Evolutionary conservation across 1,140 invertebrate species (phyloP), one percentile per base, ranked within the genome.

Genomic region (Heliconius nattereri): DNA sequence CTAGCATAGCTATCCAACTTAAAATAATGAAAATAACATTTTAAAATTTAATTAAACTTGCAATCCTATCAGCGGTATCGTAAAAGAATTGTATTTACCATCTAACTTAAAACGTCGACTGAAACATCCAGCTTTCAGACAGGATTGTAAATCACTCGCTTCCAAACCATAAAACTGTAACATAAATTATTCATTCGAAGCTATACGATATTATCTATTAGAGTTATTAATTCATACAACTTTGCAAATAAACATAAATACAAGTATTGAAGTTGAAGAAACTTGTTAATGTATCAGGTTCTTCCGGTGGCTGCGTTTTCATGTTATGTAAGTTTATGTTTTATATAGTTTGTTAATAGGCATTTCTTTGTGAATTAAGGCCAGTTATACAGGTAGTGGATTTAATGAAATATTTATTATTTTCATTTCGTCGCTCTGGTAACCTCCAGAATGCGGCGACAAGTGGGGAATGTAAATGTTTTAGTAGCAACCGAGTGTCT

Each of bases 171-270:
- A 81, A 81, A 81, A 81, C 76, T 75, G 80, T 81, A 71, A 81
- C 80, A 81, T 81, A 81, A 81, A 81, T 81, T 81, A 81, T 81
- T 81, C 80, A 81, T 81, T 73, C 76, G 71, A 73, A 81, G 77
- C 80, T 81, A 75, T 75, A 74, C 72, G 71, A 80, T 73, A 75
- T 80, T 80, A 77, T 82, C 76, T 82, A 76, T 79, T 76, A 76
- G 71, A 71, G 76, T 82, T 82, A 78, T 76, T 81, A 81, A 81
- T 78, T 79, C 76, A 45, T 76, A 78, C n/a, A 82, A 82, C 70
- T 82, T 82, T 76, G 45, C 73, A 57, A 73, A 82, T 79, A 82
- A 82, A 81, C 80, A 57, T 57, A 57, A 57, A 57, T 57, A 57
- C 54, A 23, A n/a, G 54, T 57, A 80, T 57, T 57, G 54, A 57